Evolutionary conservation across 2,888 invertebrate species (phyloP).

Genomic region (Pterostichus madidus): DNA sequence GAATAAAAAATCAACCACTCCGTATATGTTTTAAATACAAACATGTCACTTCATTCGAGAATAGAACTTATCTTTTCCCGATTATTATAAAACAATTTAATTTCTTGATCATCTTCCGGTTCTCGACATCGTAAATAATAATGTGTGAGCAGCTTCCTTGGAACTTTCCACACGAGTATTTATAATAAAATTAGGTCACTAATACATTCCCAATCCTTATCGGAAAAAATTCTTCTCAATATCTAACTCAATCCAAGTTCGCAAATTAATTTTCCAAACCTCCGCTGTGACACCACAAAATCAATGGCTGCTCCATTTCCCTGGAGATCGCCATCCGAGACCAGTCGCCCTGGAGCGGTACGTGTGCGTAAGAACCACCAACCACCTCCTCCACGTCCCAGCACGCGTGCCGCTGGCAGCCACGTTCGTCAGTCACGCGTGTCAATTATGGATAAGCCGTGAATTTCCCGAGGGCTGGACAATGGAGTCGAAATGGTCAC

Average conservation of each 20-base stretch:
- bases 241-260: conserved; percentile 43
- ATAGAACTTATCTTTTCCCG: no score
- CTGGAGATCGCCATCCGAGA: neutral
- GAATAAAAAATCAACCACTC: no score
- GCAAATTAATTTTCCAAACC: conserved; percentile 34
- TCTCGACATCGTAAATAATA: no score
- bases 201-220: neutral
- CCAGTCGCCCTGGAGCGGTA: neutral
- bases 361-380: conserved; percentile 5
- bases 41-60: no score
- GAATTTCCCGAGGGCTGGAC: conserved; percentile 72
- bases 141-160: no score
- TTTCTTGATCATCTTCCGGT: no score
- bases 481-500: conserved; percentile 70
- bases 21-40: no score
- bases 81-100: no score
- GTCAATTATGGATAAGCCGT: conserved; percentile 72
- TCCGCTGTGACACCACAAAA: conserved; percentile 17
- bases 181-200: conserved; percentile 4
- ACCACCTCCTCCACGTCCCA: neutral
- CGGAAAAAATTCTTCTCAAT: conserved; percentile 14
- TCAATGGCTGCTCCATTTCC: conserved; percentile 20
- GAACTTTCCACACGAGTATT: neutral
- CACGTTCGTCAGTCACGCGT: conserved; percentile 70
- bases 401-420: conserved; percentile 69